Conservation (phyloP, 1,140 invertebrate genomes). For the Uloborus diversus region DNA sequence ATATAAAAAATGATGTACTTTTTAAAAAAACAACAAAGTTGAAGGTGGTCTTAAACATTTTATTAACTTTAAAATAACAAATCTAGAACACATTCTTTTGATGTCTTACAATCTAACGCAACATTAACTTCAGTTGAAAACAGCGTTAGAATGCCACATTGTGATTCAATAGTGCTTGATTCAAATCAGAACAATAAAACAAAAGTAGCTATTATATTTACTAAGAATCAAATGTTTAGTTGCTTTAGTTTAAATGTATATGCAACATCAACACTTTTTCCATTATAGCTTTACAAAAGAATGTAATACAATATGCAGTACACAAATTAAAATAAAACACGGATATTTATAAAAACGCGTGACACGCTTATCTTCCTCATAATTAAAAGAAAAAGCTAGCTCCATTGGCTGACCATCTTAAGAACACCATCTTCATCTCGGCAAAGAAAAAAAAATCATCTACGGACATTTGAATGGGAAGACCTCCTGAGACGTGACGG, state of each 20-base stretch:
- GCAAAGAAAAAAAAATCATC: constrained; percentile 39
- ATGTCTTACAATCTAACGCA: constrained; percentile 41
- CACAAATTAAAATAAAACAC: constrained; percentile 24
- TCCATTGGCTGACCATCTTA: constrained; percentile 2
- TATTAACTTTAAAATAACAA: constrained; percentile 52
- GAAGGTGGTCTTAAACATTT: constrained; percentile 40
- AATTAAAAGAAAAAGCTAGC: constrained; percentile 11
- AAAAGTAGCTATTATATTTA: constrained; percentile 7
- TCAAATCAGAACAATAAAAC: constrained; percentile 12
- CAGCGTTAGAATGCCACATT: constrained; percentile 37
- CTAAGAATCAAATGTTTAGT: constrained; percentile 16
- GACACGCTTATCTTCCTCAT: background rate
- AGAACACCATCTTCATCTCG: background rate
- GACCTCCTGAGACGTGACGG: constrained; percentile 37
- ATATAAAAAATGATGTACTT: too few species aligned
- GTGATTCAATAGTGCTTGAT: constrained; percentile 34
- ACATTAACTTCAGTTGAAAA: constrained; percentile 11
- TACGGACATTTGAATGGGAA: constrained; percentile 43
- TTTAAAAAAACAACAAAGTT: background rate
- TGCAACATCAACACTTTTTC: constrained; percentile 15
- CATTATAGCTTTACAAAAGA: constrained; percentile 18
- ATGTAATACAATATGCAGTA: constrained; percentile 22
- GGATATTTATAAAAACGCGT: constrained; percentile 15
- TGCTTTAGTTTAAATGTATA: constrained; percentile 10
- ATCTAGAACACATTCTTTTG: constrained; percentile 46